Base-by-base conservation (phyloP, 2,113 vertebrate species). In the Arothron firmamentum region DNA sequence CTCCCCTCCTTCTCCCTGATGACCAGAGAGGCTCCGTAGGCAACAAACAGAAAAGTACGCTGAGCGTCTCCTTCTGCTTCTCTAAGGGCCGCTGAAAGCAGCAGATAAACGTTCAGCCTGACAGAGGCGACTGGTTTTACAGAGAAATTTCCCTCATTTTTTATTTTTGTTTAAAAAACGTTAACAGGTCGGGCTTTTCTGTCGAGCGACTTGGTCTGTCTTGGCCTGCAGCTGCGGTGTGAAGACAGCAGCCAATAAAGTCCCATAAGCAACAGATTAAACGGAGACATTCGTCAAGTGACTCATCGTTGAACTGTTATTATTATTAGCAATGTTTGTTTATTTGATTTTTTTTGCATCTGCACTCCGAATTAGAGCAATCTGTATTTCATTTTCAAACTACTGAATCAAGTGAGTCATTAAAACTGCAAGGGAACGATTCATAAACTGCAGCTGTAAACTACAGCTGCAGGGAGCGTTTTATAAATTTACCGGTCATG, bases 11-110 rank as follows among this genome's bases (percentile, higher is more conserved):
- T 57, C 65, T 66, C 74, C 19, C 70, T n/a, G 58, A 60, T 67
- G 82, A 69, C 55, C 63, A 25, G 58, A 67, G 68, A 70, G 52
- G 59, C 52, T 66, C 65, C 3, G 59, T 52, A 74, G 59, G 62
- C 58, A 52, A 67, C 76, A 64, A 74, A 67, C 56, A 25, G 45
- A 59, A 28, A 23, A 73, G 59, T 62, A 52, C 51, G 41, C 70
- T 15, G 60, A 77, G 65, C 65, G 19, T 41, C 50, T 52, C 60
- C 65, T 69, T 67, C 52, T 65, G 31, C 68, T 74, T 70, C 62
- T 74, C 67, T 59, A n/a, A 49, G 18, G 16, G 6, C 8, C 18
- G 43, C 49, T 16, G 62, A 54, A 18, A 28, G 10, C 23, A 65
- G 25, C 75, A 72, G 59, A 65, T 67, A 67, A 54, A 53, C 0